Conservation (phyloP, 2,888 invertebrate genomes). For the Drosophila melanocephala region DNA sequence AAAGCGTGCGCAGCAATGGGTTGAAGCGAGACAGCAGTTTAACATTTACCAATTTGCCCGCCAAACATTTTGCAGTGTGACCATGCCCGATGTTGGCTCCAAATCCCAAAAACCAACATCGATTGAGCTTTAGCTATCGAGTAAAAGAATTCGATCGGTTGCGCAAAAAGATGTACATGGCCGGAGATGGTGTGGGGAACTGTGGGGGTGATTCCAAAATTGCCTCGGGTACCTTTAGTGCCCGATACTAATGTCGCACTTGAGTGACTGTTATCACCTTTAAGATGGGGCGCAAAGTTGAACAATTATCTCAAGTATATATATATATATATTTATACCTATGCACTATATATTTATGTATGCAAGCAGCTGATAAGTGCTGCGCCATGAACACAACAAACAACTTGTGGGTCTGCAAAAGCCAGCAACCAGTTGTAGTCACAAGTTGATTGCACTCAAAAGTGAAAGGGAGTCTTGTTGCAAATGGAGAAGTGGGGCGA, state of each 20-base stretch:
- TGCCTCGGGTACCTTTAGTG: background rate
- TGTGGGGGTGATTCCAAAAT: background rate
- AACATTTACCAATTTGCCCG: background rate
- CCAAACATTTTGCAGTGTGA: background rate
- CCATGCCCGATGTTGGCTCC: background rate
- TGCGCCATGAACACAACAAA: background rate
- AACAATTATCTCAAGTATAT: background rate
- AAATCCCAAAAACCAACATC: background rate
- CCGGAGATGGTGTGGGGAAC: background rate
- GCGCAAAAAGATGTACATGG: background rate
- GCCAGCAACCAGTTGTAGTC: background rate
- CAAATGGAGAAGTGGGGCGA: conserved; percentile 7
- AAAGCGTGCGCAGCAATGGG: background rate
- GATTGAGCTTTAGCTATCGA: background rate
- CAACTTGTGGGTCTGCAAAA: background rate
- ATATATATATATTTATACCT: background rate
- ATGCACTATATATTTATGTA: background rate
- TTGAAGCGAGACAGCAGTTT: background rate
- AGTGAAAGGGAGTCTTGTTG: background rate
- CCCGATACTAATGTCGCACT: too few species aligned
- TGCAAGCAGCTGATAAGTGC: conserved; percentile 23
- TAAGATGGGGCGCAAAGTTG: background rate
- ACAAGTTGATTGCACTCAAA: background rate
- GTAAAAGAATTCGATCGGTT: background rate
- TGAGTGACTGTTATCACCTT: background rate